Evolutionary conservation across 2,888 invertebrate genomes (phyloP).

Genomic region (Cerastoderma edule): DNA sequence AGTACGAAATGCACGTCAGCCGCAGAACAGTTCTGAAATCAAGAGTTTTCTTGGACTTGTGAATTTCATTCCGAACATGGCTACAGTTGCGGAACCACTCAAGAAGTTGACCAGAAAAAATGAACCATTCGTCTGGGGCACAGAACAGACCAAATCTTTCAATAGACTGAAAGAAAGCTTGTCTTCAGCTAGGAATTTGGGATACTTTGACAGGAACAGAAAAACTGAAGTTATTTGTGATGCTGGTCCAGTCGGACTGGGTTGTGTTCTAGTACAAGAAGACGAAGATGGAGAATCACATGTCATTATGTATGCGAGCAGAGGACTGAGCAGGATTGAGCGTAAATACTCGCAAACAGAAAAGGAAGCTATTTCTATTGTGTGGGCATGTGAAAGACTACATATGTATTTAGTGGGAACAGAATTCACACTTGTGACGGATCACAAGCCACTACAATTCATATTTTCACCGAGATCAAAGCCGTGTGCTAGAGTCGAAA

Average conservation of each 20-base stretch:
- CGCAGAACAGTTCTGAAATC: slow-evolving; percentile 53
- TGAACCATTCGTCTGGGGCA: slow-evolving; percentile 35
- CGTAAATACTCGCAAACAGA: too few relatives aligned
- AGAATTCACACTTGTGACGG: too few relatives aligned
- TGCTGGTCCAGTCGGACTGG: slow-evolving; percentile 54
- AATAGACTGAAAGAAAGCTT: slow-evolving; percentile 34
- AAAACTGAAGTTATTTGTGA: slow-evolving; percentile 40
- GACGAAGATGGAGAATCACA: slow-evolving; percentile 21
- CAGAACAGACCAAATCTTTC: slow-evolving; percentile 31
- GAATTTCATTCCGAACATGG: slow-evolving; percentile 49
- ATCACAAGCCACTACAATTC: too few relatives aligned
- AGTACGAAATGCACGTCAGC: slow-evolving; percentile 43
- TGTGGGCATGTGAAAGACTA: too few relatives aligned
- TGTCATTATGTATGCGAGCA: too few relatives aligned
- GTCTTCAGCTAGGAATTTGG: slow-evolving; percentile 26
- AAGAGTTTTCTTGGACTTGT: slow-evolving; percentile 46
- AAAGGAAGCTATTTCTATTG: too few relatives aligned
- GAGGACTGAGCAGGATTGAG: too few relatives aligned
- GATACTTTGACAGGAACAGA: slow-evolving; percentile 35
- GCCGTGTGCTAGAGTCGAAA: too few relatives aligned
- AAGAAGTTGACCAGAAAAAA: slow-evolving; percentile 26
- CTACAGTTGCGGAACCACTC: slow-evolving; percentile 36
- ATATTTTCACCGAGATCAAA: too few relatives aligned
- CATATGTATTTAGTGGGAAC: too few relatives aligned
- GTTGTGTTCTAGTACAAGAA: slow-evolving; percentile 53